Evolutionary conservation across 2,888 invertebrate genomes (phyloP).

Genomic region (Antheraea yamamai): DNA sequence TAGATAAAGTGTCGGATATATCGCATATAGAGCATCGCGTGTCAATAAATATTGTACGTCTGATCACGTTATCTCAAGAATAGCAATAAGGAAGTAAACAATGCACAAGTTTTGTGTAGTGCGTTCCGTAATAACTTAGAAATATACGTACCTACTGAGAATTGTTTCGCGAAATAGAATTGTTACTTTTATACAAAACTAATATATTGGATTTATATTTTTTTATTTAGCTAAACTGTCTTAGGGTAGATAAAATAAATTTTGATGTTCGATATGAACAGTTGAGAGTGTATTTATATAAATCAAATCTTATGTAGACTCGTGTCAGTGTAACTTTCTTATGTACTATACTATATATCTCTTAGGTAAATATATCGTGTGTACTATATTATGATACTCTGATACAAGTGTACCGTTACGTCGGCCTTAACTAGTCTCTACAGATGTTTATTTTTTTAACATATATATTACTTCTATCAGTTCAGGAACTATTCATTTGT

Average conservation of each 20-base stretch:
- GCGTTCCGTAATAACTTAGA: conserved; percentile 36
- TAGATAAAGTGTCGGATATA: no score
- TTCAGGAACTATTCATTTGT: no score
- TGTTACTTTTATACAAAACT: conserved; percentile 57
- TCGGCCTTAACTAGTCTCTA: no score
- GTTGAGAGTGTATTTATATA: neutral
- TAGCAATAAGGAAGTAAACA: conserved; percentile 23
- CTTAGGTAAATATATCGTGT: no score
- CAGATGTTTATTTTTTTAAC: no score
- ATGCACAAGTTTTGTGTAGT: conserved; percentile 43
- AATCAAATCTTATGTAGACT: no score
- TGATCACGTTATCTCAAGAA: conserved; percentile 7
- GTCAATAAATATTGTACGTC: neutral
- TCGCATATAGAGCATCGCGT: no score
- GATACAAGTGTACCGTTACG: no score
- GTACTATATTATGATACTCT: no score
- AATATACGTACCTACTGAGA: conserved; percentile 62
- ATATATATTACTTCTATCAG: no score
- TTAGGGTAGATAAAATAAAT: conserved; percentile 68
- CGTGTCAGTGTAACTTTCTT: no score
- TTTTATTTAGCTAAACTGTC: conserved; percentile 79
- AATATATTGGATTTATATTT: conserved; percentile 64
- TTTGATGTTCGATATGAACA: conserved; percentile 47
- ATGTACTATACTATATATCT: no score
- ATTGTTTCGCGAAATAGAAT: conserved; percentile 66